Evolutionary conservation across 2,797 vertebrate genomes (phyloP), one percentile per base, ranked within the genome.

Genomic region (Craterocephalus amniculus): DNA sequence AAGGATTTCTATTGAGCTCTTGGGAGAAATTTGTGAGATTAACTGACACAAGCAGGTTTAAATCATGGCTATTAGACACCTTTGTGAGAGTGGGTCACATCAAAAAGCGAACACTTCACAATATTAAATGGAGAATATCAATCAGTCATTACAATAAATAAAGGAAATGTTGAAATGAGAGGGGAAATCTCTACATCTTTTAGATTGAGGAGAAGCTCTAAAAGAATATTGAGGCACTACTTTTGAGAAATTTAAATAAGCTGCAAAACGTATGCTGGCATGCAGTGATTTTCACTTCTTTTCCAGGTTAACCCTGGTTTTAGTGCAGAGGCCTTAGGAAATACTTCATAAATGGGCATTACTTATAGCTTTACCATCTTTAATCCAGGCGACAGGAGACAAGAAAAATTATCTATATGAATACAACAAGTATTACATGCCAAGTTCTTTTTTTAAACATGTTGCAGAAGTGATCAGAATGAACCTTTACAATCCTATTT

Each of bases 11-110:
- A 59, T 64, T 78, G 66, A 36, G 55, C 80, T 74, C 32, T 8
- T 36, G 70, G 70, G 67, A 84, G 62, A 63, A 72, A 76, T 86
- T 76, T 77, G 32, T n/a, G 52, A 78, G 84, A 85, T 81, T 31
- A 81, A 83, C 74, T 68, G 71, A 34, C 55, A 74, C 58, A 71
- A 77, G 57, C 24, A 70, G 59, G 48, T 63, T 79, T 76, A 59
- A 73, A 81, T 71, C 49, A 62, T 35, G 36, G 12, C 18, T 67
- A 31, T 80, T 82, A 27, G 66, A 82, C 59, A 34, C 72, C 67
- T 70, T 58, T 57, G 71, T 66, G 76, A 73, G 65, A 55, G 61
- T 71, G 49, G 57, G 70, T 67, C 78, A 66, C 45, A 69, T 74
- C 27, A 73, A 79, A 78, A 58, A 60, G 3, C 3, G 38, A 40